Evolutionary conservation across 2,797 vertebrate genomes (phyloP).

Genomic region (Oryzias sinensis): DNA sequence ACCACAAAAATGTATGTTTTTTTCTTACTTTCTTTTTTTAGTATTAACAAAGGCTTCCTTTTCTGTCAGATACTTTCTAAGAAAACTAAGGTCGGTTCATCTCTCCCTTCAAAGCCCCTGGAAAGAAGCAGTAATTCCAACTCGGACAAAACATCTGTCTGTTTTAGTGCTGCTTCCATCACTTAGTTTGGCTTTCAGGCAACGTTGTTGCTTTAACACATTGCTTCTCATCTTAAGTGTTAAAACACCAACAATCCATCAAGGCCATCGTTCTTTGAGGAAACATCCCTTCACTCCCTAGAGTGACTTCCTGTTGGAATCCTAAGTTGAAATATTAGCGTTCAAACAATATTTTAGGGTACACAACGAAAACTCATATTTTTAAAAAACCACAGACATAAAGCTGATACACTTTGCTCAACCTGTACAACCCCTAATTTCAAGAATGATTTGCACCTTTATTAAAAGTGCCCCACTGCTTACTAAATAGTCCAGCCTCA

Average conservation of each 20-base stretch:
- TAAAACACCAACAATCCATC: constrained; percentile 3
- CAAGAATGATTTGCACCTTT: too few relatives aligned
- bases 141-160: background rate
- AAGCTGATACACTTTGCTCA: too few relatives aligned
- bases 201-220: constrained; percentile 16
- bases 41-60: background rate
- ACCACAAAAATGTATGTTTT: too few relatives aligned
- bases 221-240: background rate
- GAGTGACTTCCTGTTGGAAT: background rate
- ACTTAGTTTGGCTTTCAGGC: background rate
- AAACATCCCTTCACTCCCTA: background rate
- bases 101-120: background rate
- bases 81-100: background rate
- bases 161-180: background rate
- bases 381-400: too few relatives aligned
- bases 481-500: too few relatives aligned
- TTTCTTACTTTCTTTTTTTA: background rate
- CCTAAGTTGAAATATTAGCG: too few relatives aligned
- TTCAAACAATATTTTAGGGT: too few relatives aligned
- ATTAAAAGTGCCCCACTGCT: too few relatives aligned
- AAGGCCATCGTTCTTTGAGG: background rate
- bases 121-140: background rate
- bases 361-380: too few relatives aligned
- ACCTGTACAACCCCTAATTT: too few relatives aligned
- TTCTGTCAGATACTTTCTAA: background rate